Evolutionary conservation across 2,113 vertebrate species (phyloP), one percentile per base, ranked within the genome.

Genomic region (Nymphicus hollandicus): DNA sequence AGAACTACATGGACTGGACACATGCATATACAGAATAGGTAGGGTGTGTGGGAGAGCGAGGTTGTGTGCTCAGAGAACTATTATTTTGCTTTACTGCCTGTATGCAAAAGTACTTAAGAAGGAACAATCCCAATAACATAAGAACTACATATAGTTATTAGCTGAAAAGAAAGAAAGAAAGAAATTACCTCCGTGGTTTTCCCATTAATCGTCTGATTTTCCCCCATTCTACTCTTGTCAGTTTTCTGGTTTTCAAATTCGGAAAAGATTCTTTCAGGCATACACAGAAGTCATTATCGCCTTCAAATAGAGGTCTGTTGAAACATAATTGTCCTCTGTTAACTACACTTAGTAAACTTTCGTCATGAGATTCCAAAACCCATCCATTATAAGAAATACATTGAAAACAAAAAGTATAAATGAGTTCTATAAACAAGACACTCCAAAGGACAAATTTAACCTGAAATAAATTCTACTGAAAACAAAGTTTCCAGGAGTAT

Each of bases 251-350:
- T 98, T 99, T 99, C 84, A 99, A 96, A 96, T 99, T 99, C 88
- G 99, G 99, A 90, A 99, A 99, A 93, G 99, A 99, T 94, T 99
- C 99, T 96, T 99, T 99, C 92, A 99, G 98, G 97, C 99, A 99
- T 64, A 99, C 98, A 97, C 99, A 99, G 97, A 99, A 99, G 92
- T 99, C 99, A 97, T 99, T 99, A 98, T 99, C 99, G 10, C 99
- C 99, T 97, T 99, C 99, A 98, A 99, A 99, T 72, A 99, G 98
- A 8, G 99, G 99, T 88, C 99, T 99, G 97, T 95, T 93, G 93
- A 97, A 97, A 97, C 15, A 97, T 15, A 97, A 91, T 87, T 91
- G 17, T 50, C 47, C 77, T 95, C 76, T 65, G 39, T 94, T 90
- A 96, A 71, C 31, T 37, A 86, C 22, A 58, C 14, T 63, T 66